These are phyloP conservation scores for Crepidodera aurea DNA, from an alignment of 2,888 invertebrate species.

Conservation along the genomic window DNA sequence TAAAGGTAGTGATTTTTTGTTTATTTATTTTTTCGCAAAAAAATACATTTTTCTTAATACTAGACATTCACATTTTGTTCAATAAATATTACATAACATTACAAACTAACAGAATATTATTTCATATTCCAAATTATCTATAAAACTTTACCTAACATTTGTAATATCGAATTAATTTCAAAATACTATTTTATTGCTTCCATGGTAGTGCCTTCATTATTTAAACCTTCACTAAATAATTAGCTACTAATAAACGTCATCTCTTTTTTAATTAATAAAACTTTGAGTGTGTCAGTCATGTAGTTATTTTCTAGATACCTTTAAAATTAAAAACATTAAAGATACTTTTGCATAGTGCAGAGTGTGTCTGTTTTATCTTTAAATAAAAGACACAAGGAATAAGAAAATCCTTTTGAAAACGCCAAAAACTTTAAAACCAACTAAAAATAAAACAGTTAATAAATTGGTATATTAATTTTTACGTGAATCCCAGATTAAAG, in stretches of 20 bases:
- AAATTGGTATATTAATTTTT: too few species aligned
- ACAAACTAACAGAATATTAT: background rate
- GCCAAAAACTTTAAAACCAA: too few species aligned
- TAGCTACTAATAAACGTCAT: background rate
- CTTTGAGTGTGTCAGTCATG: background rate
- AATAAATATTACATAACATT: background rate
- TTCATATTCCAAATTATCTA: too few species aligned
- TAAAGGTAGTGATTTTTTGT: too few species aligned
- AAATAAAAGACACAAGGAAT: too few species aligned
- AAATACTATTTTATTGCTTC: background rate
- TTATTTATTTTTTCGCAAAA: conserved; percentile 2
- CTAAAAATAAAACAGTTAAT: too few species aligned
- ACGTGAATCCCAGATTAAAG: too few species aligned
- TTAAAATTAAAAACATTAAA: too few species aligned
- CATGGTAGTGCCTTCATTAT: background rate
- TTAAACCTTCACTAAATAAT: background rate
- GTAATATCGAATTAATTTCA: background rate
- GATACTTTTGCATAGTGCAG: too few species aligned
- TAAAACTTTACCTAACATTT: background rate
- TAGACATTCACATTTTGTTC: conserved; percentile 8
- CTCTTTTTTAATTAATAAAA: background rate
- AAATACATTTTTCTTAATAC: conserved; percentile 13
- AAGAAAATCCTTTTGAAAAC: too few species aligned
- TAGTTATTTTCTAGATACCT: background rate
- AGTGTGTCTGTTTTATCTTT: too few species aligned